Evolutionary conservation across 35 echinoderm and acorn worm genomes (phyloP), one percentile per base, ranked within the genome.

Genomic region (Anneissia japonica): DNA sequence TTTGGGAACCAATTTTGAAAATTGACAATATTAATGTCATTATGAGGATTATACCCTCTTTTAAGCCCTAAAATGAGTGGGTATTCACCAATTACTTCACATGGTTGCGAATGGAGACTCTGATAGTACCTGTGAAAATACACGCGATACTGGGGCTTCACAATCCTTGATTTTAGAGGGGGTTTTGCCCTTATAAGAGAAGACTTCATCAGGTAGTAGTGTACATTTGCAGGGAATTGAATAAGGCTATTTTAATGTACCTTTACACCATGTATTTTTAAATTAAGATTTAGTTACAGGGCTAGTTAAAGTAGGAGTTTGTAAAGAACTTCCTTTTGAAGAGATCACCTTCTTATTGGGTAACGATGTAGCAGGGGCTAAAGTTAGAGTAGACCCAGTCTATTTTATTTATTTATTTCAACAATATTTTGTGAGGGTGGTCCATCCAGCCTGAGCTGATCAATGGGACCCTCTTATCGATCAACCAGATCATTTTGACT

Each of bases 221-320:
- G 39, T 46, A 43, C 36, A 79, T 9, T 39, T 87, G 17, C 17
- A 79, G 36, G 85, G 85, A 7, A 75, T 87, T 26, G 28, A 38
- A 33, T 9, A 34, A 78, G 85, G 85, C 6, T 77, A n/a, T 77
- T 35, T 76, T 77, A 5, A 34, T 45, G 75, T 38, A 23, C 39
- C 37, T 11, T 0, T 79, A n/a, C 85, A 87, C 33, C 30, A 79
- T 39, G 29, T 79, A 43, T 31, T 39, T 79, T 32, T 79, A 11
- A 10, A 51, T 0, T 87, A 74, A 35, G 75, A 87, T 33, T 87
- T 87, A 79, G 85, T 87, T 38, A 33, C 85, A 10, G 76, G 85
- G 19, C 41, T 14, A 46, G 76, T 87, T 29, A 79, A 13, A 34
- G 37, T 87, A 79, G 85, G 85, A 34, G 43, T 79, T 34, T 31